Percentiles rank a stretch among this genome's conserved stretches.
Evolutionary conservation across 2,888 invertebrate genomes (phyloP).

Genomic region (Elgonia sp.): DNA sequence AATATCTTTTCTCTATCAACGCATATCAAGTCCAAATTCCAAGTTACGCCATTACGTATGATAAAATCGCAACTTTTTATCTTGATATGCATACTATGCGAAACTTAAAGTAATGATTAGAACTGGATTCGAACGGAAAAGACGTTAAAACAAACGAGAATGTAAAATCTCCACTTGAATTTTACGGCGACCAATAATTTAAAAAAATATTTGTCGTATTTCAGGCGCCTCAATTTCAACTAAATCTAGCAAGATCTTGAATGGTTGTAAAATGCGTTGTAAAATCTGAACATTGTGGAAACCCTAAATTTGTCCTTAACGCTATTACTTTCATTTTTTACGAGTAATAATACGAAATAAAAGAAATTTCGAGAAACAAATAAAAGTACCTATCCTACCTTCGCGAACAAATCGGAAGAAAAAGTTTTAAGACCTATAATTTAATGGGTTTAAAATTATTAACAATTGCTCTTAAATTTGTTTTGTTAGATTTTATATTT

Average conservation of each 20-base stretch:
- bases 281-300: constrained; percentile 45
- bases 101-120: constrained; percentile 59
- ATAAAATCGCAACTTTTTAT: constrained; percentile 62
- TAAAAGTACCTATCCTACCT: neutral
- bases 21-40: constrained; percentile 50
- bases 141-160: constrained; percentile 51
- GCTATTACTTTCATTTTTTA: constrained; percentile 46
- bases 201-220: constrained; percentile 59
- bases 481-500: no score
- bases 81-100: constrained; percentile 61
- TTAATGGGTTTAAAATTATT: no score
- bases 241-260: constrained; percentile 40
- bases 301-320: constrained; percentile 49
- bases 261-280: constrained; percentile 53
- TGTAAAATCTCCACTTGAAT: constrained; percentile 36
- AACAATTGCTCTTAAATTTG: no score
- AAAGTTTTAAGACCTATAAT: neutral
- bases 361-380: neutral
- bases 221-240: constrained; percentile 45
- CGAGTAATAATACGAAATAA: constrained; percentile 31
- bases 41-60: constrained; percentile 40
- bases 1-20: constrained; percentile 39
- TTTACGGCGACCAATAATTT: constrained; percentile 56
- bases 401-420: neutral
- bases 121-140: constrained; percentile 41